Conservation (phyloP, 2,113 vertebrate species). For the Centropristis striata region DNA sequence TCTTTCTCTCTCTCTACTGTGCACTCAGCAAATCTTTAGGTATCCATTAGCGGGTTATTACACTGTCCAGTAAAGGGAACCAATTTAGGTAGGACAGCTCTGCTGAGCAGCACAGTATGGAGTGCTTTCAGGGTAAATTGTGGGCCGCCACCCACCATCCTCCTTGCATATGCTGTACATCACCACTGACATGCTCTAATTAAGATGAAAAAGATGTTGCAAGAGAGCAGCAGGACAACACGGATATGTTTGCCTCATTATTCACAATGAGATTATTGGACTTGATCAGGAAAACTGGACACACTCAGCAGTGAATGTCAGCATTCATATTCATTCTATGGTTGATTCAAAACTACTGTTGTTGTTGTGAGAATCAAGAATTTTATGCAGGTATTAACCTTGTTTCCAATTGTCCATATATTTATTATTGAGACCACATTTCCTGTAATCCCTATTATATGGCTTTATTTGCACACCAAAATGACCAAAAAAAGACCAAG, state of each 20-base stretch:
- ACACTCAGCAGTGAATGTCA: not conserved
- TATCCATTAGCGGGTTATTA: constrained; percentile 82
- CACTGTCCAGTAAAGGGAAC: constrained; percentile 75
- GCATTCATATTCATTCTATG: not conserved
- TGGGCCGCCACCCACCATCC: constrained; percentile 39
- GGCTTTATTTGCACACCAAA: too few species aligned
- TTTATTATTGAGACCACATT: not conserved
- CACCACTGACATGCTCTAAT: constrained; percentile 78
- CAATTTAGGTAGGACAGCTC: constrained; percentile 78
- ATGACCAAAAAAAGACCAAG: too few species aligned
- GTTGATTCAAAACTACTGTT: not conserved
- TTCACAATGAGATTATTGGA: constrained; percentile 4
- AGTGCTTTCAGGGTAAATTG: constrained; percentile 82
- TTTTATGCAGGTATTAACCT: not conserved
- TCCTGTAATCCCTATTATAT: not conserved
- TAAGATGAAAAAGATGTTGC: constrained; percentile 71
- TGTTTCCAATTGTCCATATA: not conserved
- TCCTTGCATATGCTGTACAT: constrained; percentile 71
- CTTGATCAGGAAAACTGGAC: constrained; percentile 5
- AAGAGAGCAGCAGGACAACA: constrained; percentile 49
- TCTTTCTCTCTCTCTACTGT: constrained; percentile 48
- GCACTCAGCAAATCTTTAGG: constrained; percentile 77
- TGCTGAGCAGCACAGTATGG: constrained; percentile 81
- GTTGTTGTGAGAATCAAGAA: not conserved
- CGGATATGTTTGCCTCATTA: not conserved